Percentiles rank a stretch among this genome's conserved stretches.
Conservation (phyloP, 2,113 vertebrate species). For the Uropsilus gracilis region DNA sequence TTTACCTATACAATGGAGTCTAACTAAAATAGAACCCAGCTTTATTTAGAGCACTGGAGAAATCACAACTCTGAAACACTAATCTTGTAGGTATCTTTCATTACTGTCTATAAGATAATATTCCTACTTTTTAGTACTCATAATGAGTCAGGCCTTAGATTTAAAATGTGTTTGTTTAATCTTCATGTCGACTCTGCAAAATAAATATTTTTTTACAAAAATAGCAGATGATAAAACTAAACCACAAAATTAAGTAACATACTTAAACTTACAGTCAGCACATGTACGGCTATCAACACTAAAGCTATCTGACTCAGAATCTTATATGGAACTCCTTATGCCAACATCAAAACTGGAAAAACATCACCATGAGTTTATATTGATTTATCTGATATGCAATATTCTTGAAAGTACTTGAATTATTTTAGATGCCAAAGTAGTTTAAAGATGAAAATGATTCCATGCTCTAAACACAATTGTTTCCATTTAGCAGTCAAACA, state of each 20-base stretch:
- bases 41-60: background rate
- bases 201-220: background rate
- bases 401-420: constrained; percentile 3
- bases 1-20: background rate
- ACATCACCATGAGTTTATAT: background rate
- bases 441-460: constrained; percentile 54
- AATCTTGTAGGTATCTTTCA: background rate
- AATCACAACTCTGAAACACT: background rate
- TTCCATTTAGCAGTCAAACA: constrained; percentile 45
- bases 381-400: background rate
- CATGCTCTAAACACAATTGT: background rate
- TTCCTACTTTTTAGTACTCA: background rate
- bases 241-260: background rate
- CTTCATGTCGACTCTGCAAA: background rate
- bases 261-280: background rate
- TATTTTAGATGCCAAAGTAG: constrained; percentile 30
- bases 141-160: background rate
- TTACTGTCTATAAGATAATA: background rate
- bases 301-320: background rate
- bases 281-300: background rate
- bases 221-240: constrained; percentile 38
- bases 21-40: background rate
- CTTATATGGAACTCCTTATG: background rate
- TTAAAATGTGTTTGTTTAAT: constrained; percentile 8
- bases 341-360: constrained; percentile 4